Conservation (phyloP, 2,797 vertebrate species). For the Dromococcyx pavoninus region DNA sequence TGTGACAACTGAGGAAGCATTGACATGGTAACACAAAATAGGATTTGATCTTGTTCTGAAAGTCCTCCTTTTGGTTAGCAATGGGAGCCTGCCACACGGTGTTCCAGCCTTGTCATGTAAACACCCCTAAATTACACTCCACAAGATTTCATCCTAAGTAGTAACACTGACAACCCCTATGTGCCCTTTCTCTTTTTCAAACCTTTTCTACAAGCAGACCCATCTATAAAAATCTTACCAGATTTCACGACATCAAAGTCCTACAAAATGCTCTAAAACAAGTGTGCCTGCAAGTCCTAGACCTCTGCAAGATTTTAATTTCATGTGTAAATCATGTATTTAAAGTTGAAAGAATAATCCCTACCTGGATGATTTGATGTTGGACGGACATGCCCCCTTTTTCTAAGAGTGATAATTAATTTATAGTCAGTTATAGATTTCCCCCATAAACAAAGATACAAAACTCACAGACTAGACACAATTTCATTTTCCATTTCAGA, state of each 20-base stretch:
- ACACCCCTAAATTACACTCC: neutral
- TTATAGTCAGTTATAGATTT: neutral
- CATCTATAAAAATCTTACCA: rapidly evolving
- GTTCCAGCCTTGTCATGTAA: neutral
- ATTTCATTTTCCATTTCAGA: neutral
- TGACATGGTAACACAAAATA: neutral
- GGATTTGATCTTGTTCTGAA: neutral
- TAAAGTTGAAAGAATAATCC: neutral
- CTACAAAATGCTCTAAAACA: neutral
- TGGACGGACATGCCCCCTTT: neutral
- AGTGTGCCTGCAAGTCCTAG: neutral
- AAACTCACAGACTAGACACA: neutral
- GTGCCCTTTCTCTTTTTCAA: neutral
- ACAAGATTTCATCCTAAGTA: neutral
- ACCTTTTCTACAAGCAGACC: neutral
- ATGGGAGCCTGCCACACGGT: neutral
- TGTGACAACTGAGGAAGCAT: neutral
- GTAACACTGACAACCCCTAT: neutral
- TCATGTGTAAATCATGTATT: neutral
- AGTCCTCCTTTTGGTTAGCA: neutral
- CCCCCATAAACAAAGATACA: neutral
- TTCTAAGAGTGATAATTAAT: neutral
- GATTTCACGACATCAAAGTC: neutral
- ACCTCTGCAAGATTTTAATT: neutral
- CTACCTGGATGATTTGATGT: neutral